These are phyloP conservation scores for Tetraodon nigroviridis DNA, from an alignment of 2,113 vertebrate genomes.

Conservation along the genomic window DNA sequence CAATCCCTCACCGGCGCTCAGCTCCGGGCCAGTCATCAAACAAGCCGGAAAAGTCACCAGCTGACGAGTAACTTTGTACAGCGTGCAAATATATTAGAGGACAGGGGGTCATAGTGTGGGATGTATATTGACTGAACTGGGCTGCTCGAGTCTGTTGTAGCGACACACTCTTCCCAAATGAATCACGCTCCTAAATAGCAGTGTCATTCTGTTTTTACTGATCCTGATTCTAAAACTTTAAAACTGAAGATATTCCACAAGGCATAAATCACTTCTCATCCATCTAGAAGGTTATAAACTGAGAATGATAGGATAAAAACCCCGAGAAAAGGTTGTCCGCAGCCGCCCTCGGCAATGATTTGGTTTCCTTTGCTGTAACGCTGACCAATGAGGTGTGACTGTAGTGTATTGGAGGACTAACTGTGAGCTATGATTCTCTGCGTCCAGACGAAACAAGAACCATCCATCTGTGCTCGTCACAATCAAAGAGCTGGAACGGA, in stretches of 20 bases:
- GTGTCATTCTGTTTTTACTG: too few species aligned
- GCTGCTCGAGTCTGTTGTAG: slow-evolving; percentile 19
- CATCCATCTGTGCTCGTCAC: slow-evolving; percentile 67
- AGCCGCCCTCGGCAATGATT: slow-evolving; percentile 47
- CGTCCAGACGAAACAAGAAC: slow-evolving; percentile 50
- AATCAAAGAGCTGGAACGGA: slow-evolving; percentile 52
- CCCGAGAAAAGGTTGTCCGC: slow-evolving; percentile 40
- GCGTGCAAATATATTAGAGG: slow-evolving; percentile 37
- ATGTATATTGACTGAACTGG: slow-evolving; percentile 35
- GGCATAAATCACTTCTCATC: slow-evolving; percentile 19
- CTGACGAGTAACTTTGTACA: slow-evolving; percentile 50
- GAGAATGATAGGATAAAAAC: slow-evolving; percentile 38
- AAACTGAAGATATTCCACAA: slow-evolving; percentile 6
- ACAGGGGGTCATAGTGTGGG: slow-evolving; percentile 31
- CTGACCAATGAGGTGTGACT: slow-evolving; percentile 67
- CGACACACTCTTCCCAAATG: slow-evolving; percentile 17
- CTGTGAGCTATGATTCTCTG: slow-evolving; percentile 59
- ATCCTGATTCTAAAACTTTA: not conserved
- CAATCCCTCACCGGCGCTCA: slow-evolving; percentile 61
- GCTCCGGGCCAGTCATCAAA: slow-evolving; percentile 60
- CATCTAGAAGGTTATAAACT: slow-evolving; percentile 12
- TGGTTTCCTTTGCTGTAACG: slow-evolving; percentile 64
- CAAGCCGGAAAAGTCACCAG: slow-evolving; percentile 27
- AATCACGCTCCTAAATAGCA: slow-evolving; percentile 37
- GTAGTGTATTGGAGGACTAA: slow-evolving; percentile 55